Evolutionary conservation across 2,888 invertebrate species (phyloP), one percentile per base, ranked within the genome.

Genomic region (Aelia acuminata): DNA sequence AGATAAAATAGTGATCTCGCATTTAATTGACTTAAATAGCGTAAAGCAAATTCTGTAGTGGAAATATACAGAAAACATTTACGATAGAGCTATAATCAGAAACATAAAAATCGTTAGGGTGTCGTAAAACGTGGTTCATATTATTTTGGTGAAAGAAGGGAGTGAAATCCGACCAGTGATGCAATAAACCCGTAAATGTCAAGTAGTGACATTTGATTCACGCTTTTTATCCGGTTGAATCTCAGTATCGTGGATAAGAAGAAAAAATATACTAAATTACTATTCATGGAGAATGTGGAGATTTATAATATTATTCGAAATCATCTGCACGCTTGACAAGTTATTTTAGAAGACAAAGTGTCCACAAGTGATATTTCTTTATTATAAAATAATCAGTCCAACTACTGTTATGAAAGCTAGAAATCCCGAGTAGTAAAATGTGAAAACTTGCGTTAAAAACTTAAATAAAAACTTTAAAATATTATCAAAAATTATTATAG

Each of bases 191-290:
- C 18, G 18, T 35, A 70, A 70, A 70, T 70, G 63, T 70, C 63
- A 70, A 70, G 63, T 35, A 70, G 18, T 70, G 63, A 70, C 63
- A 70, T 70, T 70, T 70, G 31, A 70, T 70, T 70, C 63, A 35
- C 31, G 31, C 35, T 35, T 70, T 63, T 31, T 35, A 4, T 20
- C 18, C 18, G 18, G 18, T 13, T 18, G 63, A 7, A 70, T 70
- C 31, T 70, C 63, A 26, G 63, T 70, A 35, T 70, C 63, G 5
- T 35, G 63, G 1, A 18, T 35, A 0, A 70, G 18, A 70, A 26
- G 26, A 57, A 26, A 22, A 7, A n/a, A 53, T 7, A 53, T 22
- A 4, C 1, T 18, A 1, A 49, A 49, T 18, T 49, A 4, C 18
- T 49, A 49, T 49, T 15, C 0, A 49, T 49, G 18, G 18, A n/a